Conservation (phyloP, 2,888 invertebrate genomes). For the Cryptocheilus praepositus region DNA sequence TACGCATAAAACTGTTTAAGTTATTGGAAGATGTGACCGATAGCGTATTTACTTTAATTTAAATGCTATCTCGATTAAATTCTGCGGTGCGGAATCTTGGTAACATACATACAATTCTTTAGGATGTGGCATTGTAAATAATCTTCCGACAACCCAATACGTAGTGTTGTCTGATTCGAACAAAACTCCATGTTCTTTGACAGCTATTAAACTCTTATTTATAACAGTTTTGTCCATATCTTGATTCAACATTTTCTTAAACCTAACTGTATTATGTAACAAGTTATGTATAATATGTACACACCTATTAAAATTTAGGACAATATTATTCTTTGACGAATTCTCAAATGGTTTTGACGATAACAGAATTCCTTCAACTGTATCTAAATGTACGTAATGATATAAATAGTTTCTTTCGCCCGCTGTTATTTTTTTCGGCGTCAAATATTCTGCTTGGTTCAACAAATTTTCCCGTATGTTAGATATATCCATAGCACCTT, state of each 20-base stretch:
- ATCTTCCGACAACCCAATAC: constrained; percentile 89
- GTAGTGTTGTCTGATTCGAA: constrained; percentile 81
- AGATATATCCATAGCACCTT: constrained; percentile 81
- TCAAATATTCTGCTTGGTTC: constrained; percentile 82
- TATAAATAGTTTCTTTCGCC: constrained; percentile 85
- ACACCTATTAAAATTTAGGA: constrained; percentile 83
- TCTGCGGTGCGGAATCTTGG: constrained; percentile 90
- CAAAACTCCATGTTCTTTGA: constrained; percentile 90
- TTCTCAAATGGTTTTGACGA: constrained; percentile 73
- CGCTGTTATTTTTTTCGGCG: constrained; percentile 79
- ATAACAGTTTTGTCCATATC: constrained; percentile 77
- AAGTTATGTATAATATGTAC: constrained; percentile 84
- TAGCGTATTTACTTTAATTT: constrained; percentile 79
- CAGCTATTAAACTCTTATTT: constrained; percentile 85
- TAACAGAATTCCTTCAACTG: constrained; percentile 83
- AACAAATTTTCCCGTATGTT: constrained; percentile 85
- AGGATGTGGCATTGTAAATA: constrained; percentile 85
- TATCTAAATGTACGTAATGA: constrained; percentile 85
- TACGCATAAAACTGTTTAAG: constrained; percentile 18
- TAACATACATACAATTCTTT: constrained; percentile 92
- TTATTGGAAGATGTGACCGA: constrained; percentile 26
- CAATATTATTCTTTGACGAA: constrained; percentile 77
- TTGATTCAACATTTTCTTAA: constrained; percentile 78
- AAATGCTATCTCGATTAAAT: constrained; percentile 92
- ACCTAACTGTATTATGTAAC: constrained; percentile 82